phyloP scores from a whole-genome alignment of 2,888 invertebrate species.

The Baronia brevicornis region DNA sequence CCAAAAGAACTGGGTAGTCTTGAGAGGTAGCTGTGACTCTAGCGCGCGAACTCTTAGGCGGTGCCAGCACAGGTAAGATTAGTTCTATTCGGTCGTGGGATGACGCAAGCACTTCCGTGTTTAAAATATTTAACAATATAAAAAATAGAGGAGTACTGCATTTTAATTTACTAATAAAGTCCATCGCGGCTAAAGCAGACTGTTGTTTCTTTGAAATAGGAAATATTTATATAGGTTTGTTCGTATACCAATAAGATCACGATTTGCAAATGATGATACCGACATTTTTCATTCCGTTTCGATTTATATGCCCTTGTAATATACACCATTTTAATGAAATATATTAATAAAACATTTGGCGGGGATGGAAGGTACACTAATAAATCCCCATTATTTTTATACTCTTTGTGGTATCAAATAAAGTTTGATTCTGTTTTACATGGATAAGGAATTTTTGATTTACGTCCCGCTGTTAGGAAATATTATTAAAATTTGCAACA shows the following conservation, averaged over 20 bases:
- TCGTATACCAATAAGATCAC: constrained; percentile 46
- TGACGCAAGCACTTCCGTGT: neutral
- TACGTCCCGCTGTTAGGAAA: no score
- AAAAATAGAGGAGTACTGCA: neutral
- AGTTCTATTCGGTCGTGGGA: constrained; percentile 27
- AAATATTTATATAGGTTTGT: constrained; percentile 52
- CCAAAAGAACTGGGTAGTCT: constrained; percentile 50
- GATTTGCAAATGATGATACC: constrained; percentile 33
- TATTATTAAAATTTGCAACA: no score
- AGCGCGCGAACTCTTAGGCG: constrained; percentile 33
- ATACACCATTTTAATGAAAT: constrained; percentile 5
- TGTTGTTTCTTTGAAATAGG: constrained; percentile 33
- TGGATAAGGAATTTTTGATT: no score
- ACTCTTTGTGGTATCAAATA: no score
- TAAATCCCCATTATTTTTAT: no score
- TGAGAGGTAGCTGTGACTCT: constrained; percentile 46
- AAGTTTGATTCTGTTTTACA: no score
- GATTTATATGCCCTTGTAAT: constrained; percentile 18
- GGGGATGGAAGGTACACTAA: no score
- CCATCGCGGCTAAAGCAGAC: constrained; percentile 40
- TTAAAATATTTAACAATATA: neutral
- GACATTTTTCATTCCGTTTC: constrained; percentile 21
- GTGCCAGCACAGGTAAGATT: constrained; percentile 45
- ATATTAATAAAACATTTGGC: neutral
- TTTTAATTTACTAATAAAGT: constrained; percentile 22